Evolutionary conservation across 2,797 vertebrate species (phyloP).

Genomic region (Mus caroli): DNA sequence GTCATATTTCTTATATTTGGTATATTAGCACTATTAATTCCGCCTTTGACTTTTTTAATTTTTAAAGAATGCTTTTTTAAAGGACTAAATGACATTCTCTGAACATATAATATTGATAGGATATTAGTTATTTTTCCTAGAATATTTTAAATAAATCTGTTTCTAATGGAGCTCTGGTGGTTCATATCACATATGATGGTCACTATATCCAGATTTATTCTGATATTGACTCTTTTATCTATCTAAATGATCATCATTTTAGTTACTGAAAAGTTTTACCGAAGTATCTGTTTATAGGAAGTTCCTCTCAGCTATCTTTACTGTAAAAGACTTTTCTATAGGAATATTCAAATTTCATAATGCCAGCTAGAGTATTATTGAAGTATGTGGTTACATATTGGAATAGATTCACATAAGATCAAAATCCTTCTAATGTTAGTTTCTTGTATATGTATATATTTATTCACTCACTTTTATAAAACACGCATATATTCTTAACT

Average conservation of each 20-base stretch:
- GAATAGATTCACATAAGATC: not conserved
- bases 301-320: not conserved
- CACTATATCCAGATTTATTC: slow-evolving; percentile 38
- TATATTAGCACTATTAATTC: slow-evolving; percentile 5
- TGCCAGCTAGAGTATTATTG: not conserved
- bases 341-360: slow-evolving; percentile 20
- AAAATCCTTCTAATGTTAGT: not conserved
- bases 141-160: slow-evolving; percentile 20
- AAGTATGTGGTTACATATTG: not conserved
- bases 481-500: not conserved
- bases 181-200: not conserved
- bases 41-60: not conserved
- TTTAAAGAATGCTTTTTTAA: slow-evolving; percentile 29
- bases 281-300: not conserved
- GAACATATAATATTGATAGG: not conserved
- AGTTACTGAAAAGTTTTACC: slow-evolving; percentile 10
- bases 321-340: not conserved
- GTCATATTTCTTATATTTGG: not conserved
- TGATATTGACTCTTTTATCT: slow-evolving; percentile 42
- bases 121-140: not conserved
- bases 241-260: slow-evolving; percentile 53
- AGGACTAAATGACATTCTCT: not conserved
- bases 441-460: not conserved
- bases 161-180: not conserved
- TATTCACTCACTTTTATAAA: not conserved